These are phyloP conservation scores for Choreutis nemorana DNA, from an alignment of 2,888 invertebrate species.

Conservation along the genomic window DNA sequence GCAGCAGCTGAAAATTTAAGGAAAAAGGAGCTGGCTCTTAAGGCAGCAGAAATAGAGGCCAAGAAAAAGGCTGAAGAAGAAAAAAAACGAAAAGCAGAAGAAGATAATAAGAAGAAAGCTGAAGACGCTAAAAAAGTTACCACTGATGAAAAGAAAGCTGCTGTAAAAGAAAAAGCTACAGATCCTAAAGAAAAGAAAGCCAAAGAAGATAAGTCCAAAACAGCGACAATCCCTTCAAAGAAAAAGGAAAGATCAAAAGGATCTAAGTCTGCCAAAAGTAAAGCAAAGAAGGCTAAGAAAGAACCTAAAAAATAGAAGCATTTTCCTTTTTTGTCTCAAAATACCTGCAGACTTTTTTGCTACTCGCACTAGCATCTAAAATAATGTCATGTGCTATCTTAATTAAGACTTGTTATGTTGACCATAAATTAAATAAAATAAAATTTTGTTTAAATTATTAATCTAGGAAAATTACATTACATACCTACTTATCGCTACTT, in stretches of 20 bases:
- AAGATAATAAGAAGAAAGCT: conserved; percentile 13
- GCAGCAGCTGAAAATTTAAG: conserved; percentile 18
- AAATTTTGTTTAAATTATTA: too few relatives aligned
- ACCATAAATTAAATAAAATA: too few relatives aligned
- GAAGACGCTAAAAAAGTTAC: conserved; percentile 13
- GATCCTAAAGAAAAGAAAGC: conserved; percentile 10
- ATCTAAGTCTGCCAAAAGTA: too few relatives aligned
- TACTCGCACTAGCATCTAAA: too few relatives aligned
- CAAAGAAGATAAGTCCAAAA: conserved; percentile 16
- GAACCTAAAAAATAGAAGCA: too few relatives aligned
- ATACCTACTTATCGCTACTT: too few relatives aligned
- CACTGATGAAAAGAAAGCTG: conserved; percentile 2
- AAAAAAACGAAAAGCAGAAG: conserved; percentile 11
- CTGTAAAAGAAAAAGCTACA: conserved; percentile 5
- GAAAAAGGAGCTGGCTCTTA: conserved; percentile 24
- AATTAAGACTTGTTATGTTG: too few relatives aligned
- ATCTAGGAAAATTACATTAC: too few relatives aligned
- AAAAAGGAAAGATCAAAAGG: not conserved
- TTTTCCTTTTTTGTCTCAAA: too few relatives aligned
- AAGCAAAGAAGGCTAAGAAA: too few relatives aligned
- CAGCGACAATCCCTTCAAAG: conserved; percentile 3
- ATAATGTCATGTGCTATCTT: too few relatives aligned
- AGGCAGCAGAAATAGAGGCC: conserved; percentile 23
- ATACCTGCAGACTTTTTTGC: too few relatives aligned
- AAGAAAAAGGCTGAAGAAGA: conserved; percentile 21